Evolutionary conservation across 1,140 invertebrate genomes (phyloP).

Genomic region (Aphelenchoides besseyi): DNA sequence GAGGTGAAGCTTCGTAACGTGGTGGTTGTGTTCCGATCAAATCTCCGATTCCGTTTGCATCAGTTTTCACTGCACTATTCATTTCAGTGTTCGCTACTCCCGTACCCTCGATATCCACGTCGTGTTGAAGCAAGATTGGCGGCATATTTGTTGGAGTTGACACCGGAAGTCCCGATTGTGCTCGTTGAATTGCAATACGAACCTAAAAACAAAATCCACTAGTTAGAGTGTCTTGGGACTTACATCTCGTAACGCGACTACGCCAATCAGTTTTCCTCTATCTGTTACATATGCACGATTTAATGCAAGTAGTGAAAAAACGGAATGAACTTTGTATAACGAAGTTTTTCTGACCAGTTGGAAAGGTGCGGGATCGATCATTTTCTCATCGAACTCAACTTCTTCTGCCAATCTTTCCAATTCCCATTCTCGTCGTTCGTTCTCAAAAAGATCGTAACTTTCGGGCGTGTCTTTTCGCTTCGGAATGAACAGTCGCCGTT

Average conservation of each 20-base stretch:
- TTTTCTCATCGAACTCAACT: constrained; percentile 80
- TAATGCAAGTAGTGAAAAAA: constrained; percentile 93
- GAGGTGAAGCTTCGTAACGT: neutral
- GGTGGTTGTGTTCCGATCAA: neutral
- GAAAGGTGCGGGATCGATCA: constrained; percentile 96
- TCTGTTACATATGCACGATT: constrained; percentile 96
- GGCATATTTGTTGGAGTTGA: constrained; percentile 7
- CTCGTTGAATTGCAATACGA: constrained; percentile 49
- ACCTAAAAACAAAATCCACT: constrained; percentile 32
- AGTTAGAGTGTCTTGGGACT: neutral
- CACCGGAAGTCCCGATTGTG: constrained; percentile 40
- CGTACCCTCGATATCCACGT: constrained; percentile 16
- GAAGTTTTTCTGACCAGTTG: constrained; percentile 92
- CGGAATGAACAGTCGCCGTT: constrained; percentile 47
- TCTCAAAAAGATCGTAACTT: constrained; percentile 54
- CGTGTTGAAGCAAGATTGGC: neutral
- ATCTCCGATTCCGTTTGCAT: constrained; percentile 3
- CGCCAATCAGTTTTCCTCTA: constrained; percentile 87
- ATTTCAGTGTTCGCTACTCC: neutral
- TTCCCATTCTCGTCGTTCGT: constrained; percentile 61
- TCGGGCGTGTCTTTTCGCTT: constrained; percentile 40
- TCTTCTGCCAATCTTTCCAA: constrained; percentile 68
- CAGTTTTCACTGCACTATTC: neutral
- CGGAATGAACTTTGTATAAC: constrained; percentile 86
- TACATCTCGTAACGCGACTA: constrained; percentile 91